Conservation (phyloP, 1,140 invertebrate species). For the Andricus grossulariae region DNA sequence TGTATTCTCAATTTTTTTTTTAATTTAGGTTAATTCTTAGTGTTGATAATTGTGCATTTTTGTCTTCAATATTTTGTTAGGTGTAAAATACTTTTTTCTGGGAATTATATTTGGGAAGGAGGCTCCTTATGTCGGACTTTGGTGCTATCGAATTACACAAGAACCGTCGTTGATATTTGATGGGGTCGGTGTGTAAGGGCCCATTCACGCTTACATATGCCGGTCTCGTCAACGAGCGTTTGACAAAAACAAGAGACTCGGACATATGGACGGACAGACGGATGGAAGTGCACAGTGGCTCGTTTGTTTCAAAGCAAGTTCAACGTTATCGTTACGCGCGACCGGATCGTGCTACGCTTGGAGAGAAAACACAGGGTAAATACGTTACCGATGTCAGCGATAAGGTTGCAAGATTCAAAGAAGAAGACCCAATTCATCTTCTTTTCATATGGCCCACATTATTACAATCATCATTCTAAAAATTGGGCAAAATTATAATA, state of each 20-base stretch:
- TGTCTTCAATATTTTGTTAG: neutral
- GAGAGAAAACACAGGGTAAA: conserved; percentile 54
- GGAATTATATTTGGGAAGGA: neutral
- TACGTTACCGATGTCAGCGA: conserved; percentile 7
- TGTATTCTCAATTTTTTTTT: too few relatives aligned
- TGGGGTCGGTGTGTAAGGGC: conserved; percentile 22
- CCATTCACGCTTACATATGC: conserved; percentile 38
- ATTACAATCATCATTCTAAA: neutral
- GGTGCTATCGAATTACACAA: neutral
- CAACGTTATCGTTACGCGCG: conserved; percentile 47
- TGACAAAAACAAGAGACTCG: conserved; percentile 63
- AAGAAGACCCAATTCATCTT: neutral
- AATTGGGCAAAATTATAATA: too few relatives aligned
- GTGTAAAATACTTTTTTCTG: neutral
- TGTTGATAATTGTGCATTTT: too few relatives aligned
- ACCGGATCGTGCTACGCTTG: conserved; percentile 48
- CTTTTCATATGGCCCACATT: neutral
- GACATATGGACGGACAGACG: conserved; percentile 55
- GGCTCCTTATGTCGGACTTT: neutral
- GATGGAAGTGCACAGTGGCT: conserved; percentile 63
- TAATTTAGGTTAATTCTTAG: too few relatives aligned
- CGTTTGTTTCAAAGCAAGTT: conserved; percentile 56
- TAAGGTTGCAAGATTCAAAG: neutral
- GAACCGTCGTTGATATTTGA: neutral
- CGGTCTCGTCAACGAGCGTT: conserved; percentile 52